phyloP scores from a whole-genome alignment of 2,797 vertebrate genomes.

The Coreius guichenoti region DNA sequence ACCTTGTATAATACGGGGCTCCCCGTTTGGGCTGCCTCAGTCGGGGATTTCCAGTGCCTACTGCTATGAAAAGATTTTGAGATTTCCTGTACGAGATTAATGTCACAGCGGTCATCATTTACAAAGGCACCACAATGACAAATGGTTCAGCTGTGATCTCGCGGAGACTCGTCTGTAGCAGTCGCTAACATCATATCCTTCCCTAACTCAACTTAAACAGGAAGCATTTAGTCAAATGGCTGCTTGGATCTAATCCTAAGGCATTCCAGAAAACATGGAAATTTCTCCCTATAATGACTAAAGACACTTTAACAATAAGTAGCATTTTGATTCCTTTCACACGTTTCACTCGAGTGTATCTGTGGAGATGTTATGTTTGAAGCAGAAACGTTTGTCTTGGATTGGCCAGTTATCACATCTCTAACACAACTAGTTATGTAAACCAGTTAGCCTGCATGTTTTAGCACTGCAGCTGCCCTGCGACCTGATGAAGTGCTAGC shows the following conservation, averaged over 20 bases:
- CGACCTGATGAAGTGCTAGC: background rate
- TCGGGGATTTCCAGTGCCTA: slow-evolving; percentile 51
- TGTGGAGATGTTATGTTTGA: background rate
- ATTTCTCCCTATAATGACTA: background rate
- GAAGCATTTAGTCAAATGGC: slow-evolving; percentile 48
- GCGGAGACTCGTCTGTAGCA: background rate
- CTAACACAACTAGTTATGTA: background rate
- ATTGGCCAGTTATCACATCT: background rate
- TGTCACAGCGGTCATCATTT: slow-evolving; percentile 9
- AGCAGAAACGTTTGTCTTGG: background rate
- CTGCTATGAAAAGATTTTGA: slow-evolving; percentile 30
- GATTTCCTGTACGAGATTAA: slow-evolving; percentile 44
- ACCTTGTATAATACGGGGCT: slow-evolving; percentile 5
- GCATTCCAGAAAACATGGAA: slow-evolving; percentile 7
- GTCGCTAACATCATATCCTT: slow-evolving; percentile 16
- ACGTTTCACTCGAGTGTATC: background rate
- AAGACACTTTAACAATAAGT: background rate
- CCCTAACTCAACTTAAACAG: slow-evolving; percentile 37
- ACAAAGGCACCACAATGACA: background rate
- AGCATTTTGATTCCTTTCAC: background rate
- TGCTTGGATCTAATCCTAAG: slow-evolving; percentile 34
- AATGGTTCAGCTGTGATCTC: background rate
- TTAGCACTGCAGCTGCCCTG: too few species aligned
- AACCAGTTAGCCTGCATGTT: background rate
- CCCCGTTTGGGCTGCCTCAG: background rate